Evolutionary conservation across 2,797 vertebrate species (phyloP), one percentile per base, ranked within the genome.

Genomic region (Diceros bicornis): DNA sequence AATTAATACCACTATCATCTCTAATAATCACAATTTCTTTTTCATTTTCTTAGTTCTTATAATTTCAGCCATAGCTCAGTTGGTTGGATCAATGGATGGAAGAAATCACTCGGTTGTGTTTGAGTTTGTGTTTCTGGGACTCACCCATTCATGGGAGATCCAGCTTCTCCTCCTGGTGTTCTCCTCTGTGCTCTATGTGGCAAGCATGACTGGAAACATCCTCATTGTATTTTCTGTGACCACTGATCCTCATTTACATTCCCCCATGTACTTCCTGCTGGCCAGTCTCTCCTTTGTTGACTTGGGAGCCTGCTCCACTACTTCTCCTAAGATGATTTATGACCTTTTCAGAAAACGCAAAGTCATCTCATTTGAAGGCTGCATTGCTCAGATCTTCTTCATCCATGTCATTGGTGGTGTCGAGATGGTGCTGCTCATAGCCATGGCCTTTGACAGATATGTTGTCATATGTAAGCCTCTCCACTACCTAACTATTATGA

Each of bases 121-220:
- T 92, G 96, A 97, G 21, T 83, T 93, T 96, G 79, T 97, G 59
- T 94, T 97, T 96, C 71, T 97, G 44, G 95, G 94, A 90, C 92
- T 97, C 47, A 93, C 89, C 1, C 34, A 72, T 4, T 96, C 96
- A 0, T 77, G 85, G 93, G 77, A 77, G 85, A 32, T 89, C 50
- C 50, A 96, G 21, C 17, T 96, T 47, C 41, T 97, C n/a, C 91
- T 98, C 52, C 61, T 97, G 25, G 52, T 96, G 59, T 25, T 95
- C 13, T 94, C 89, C 14, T 92, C 91, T 68, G 82, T 97, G 59
- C 55, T 98, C 25, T 98, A 96, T 37, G 14, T 93, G 72, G 85
- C 92, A 81, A 97, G 93, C 81, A 87, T 96, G 91, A 81, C 47
- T 1, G 92, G 96, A 25, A 96, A 96, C 82, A 91, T 66, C 47